phyloP scores from a whole-genome alignment of 2,113 vertebrate genomes.

The Datnioides undecimradiatus region DNA sequence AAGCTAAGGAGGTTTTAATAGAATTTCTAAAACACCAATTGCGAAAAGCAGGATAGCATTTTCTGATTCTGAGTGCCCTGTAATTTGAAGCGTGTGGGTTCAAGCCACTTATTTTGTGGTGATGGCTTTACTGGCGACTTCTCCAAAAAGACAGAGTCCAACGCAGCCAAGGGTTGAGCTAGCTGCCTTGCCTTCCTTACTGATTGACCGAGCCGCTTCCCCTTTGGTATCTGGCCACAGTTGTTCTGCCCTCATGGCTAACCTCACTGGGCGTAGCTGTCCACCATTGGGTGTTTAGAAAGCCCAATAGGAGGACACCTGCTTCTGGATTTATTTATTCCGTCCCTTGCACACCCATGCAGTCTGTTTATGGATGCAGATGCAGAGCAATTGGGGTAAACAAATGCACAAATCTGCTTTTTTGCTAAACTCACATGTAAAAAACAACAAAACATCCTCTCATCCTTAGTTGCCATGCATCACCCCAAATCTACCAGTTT shows the following conservation, averaged over 20 bases:
- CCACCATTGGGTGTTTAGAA: slow-evolving; percentile 59
- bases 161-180: slow-evolving; percentile 56
- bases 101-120: slow-evolving; percentile 85
- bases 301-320: slow-evolving; percentile 80
- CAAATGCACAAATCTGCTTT: slow-evolving; percentile 42
- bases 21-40: slow-evolving; percentile 78
- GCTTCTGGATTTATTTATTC: slow-evolving; percentile 70
- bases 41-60: slow-evolving; percentile 78
- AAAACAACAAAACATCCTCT: slow-evolving; percentile 28
- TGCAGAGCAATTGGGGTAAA: slow-evolving; percentile 63
- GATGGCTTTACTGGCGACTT: slow-evolving; percentile 74
- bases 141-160: slow-evolving; percentile 64
- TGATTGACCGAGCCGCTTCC: slow-evolving; percentile 69
- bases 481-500: background rate
- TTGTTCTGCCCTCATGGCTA: slow-evolving; percentile 68
- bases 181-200: slow-evolving; percentile 44
- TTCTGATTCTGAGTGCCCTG: slow-evolving; percentile 76
- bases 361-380: slow-evolving; percentile 65
- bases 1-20: slow-evolving; percentile 76
- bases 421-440: slow-evolving; percentile 18
- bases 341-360: slow-evolving; percentile 54
- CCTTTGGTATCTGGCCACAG: slow-evolving; percentile 66
- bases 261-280: slow-evolving; percentile 74
- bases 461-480: background rate
- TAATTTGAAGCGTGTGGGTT: slow-evolving; percentile 81